Conservation (phyloP, 2,888 invertebrate species). For the Pasiphila rectangulata region DNA sequence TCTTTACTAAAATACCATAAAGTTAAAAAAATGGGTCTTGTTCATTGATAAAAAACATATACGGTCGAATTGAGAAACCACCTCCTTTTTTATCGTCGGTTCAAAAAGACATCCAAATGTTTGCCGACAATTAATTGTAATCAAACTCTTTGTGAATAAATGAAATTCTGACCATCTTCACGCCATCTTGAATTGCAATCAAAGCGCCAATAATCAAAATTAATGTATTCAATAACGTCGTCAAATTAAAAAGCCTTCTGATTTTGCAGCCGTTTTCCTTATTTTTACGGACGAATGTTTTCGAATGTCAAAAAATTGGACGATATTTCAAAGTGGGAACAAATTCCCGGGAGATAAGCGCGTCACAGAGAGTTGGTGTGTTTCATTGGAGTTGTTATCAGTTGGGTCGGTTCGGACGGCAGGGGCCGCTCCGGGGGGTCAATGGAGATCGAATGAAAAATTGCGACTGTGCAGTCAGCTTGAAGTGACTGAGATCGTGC, state of each 20-base stretch:
- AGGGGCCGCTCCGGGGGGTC: constrained; percentile 20
- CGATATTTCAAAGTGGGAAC: constrained; percentile 64
- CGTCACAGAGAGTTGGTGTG: constrained; percentile 56
- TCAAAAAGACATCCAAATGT: too few relatives aligned
- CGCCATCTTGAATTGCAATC: constrained; percentile 31
- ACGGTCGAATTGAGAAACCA: too few relatives aligned
- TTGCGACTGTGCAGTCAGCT: constrained; percentile 26
- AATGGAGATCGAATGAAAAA: constrained; percentile 29
- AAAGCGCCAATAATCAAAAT: constrained; percentile 35
- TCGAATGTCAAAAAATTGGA: constrained; percentile 59
- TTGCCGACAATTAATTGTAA: constrained; percentile 1
- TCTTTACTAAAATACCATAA: neutral
- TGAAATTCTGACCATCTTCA: constrained; percentile 19
- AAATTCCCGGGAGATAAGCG: constrained; percentile 61
- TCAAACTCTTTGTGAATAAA: constrained; percentile 17
- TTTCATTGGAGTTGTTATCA: constrained; percentile 73
- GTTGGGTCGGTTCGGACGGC: constrained; percentile 40
- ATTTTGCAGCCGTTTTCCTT: constrained; percentile 38
- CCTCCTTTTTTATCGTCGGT: too few relatives aligned
- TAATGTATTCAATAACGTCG: constrained; percentile 37
- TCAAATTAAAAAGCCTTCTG: constrained; percentile 32
- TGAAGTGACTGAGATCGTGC: constrained; percentile 23
- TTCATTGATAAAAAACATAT: neutral
- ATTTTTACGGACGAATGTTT: constrained; percentile 48
- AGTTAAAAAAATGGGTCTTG: neutral